Conservation (phyloP, 2,113 vertebrate species). For the Chaenocephalus aceratus region DNA sequence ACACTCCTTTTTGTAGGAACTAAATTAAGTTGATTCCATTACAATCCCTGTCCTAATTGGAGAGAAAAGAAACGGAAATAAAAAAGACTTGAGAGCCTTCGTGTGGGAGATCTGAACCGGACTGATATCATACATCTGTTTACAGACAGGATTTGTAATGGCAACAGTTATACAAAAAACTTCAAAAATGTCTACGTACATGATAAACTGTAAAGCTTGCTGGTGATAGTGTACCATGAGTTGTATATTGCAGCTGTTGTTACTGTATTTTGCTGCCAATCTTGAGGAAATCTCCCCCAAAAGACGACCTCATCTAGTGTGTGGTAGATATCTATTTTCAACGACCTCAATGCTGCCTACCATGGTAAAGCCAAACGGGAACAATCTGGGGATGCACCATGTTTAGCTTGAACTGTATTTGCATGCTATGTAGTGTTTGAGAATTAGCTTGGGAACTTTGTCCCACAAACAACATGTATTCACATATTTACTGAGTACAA, state of each 20-base stretch:
- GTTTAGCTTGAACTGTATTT: constrained; percentile 20
- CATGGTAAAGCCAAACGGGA: constrained; percentile 53
- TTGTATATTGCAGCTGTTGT: constrained; percentile 68
- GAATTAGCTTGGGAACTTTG: background rate
- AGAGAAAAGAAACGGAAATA: constrained; percentile 30
- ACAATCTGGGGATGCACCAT: constrained; percentile 39
- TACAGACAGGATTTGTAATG: constrained; percentile 76
- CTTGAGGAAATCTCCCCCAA: constrained; percentile 34
- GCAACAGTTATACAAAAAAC: constrained; percentile 62
- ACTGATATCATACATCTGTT: constrained; percentile 38
- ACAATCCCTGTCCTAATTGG: constrained; percentile 76
- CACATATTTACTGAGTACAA: constrained; percentile 5
- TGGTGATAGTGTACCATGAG: constrained; percentile 81
- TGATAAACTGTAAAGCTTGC: constrained; percentile 79
- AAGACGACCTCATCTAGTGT: constrained; percentile 23
- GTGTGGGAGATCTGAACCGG: constrained; percentile 42
- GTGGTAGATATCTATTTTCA: constrained; percentile 40
- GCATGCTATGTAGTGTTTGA: constrained; percentile 1
- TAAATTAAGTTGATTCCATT: constrained; percentile 80
- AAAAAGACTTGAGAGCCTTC: constrained; percentile 51
- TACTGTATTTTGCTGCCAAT: constrained; percentile 49
- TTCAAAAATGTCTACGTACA: constrained; percentile 55
- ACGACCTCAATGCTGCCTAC: constrained; percentile 57
- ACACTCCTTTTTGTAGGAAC: constrained; percentile 79
- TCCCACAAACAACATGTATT: background rate